A percentile compares a stretch with the other conserved stretches of the same genome.
Evolutionary conservation across 35 echinoderm and acorn worm species (phyloP).

Genomic region (Holothuria glaberrima): DNA sequence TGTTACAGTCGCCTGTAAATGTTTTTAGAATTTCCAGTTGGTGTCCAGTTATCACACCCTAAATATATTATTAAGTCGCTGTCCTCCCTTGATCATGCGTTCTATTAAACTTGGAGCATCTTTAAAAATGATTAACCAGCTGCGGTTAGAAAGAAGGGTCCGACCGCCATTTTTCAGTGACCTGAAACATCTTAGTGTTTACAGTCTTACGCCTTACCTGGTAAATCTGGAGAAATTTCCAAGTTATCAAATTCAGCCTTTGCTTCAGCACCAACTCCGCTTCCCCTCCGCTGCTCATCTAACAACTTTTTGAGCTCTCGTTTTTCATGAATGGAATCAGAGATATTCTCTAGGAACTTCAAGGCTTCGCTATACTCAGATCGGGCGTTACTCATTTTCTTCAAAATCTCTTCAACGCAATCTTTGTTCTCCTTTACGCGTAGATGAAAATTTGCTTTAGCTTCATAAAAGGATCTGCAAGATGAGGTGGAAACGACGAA

Average conservation of each 20-base stretch:
- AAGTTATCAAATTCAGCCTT: not conserved
- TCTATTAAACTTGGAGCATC: too few relatives aligned
- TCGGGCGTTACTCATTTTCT: constrained; percentile 52
- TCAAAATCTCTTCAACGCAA: constrained; percentile 58
- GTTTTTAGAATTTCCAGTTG: too few relatives aligned
- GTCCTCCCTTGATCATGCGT: too few relatives aligned
- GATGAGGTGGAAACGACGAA: not conserved
- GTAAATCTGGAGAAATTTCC: constrained; percentile 4
- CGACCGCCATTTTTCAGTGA: too few relatives aligned
- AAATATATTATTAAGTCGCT: too few relatives aligned
- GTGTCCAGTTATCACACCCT: too few relatives aligned
- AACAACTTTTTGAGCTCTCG: constrained; percentile 43
- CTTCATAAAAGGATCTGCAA: constrained; percentile 74
- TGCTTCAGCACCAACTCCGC: constrained; percentile 84
- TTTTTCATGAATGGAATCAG: constrained; percentile 91
- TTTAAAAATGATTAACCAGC: too few relatives aligned
- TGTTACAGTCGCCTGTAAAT: too few relatives aligned
- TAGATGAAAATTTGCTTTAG: constrained; percentile 66
- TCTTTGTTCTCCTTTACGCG: constrained; percentile 68
- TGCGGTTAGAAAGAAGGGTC: too few relatives aligned
- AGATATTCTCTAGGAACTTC: constrained; percentile 80
- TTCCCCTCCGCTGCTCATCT: constrained; percentile 58
- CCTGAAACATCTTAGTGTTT: not conserved
- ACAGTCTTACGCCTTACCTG: not conserved
- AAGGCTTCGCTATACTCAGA: constrained; percentile 73